A percentile compares a stretch with the other conserved stretches of the same genome.
Evolutionary conservation across 92 coral and sea anemone species (phyloP).

Genomic region (Epizoanthus rinbou): DNA sequence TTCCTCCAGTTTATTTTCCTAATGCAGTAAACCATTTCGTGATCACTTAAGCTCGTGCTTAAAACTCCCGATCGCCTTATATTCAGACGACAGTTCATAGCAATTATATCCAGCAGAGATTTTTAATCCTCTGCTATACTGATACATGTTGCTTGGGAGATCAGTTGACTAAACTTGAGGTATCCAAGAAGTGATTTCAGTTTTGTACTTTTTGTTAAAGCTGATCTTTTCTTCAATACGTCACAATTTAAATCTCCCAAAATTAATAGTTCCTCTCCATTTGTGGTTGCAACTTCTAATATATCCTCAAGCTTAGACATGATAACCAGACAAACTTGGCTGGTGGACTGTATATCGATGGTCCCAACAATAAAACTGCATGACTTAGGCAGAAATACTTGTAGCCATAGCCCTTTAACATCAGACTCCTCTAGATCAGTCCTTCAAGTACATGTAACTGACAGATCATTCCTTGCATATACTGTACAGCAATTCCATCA

Average conservation of each 20-base stretch:
- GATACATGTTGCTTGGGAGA: not conserved
- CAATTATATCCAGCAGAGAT: too few relatives aligned
- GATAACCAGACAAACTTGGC: slow-evolving; percentile 5
- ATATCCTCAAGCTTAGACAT: not conserved
- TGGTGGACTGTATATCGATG: slow-evolving; percentile 30
- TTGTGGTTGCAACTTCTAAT: not conserved
- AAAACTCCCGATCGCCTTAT: too few relatives aligned
- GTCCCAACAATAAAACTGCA: slow-evolving; percentile 10
- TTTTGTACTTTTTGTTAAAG: slow-evolving; percentile 4
- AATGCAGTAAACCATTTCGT: too few relatives aligned
- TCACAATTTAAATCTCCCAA: slow-evolving; percentile 31
- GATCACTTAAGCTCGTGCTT: too few relatives aligned
- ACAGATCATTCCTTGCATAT: not conserved
- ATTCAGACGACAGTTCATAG: too few relatives aligned
- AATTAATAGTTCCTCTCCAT: not conserved
- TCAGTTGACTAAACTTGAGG: slow-evolving; percentile 15
- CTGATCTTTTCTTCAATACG: not conserved
- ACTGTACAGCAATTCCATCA: slow-evolving; percentile 44
- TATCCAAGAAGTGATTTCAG: slow-evolving; percentile 4
- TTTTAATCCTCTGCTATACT: not conserved
- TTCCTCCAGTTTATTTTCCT: too few relatives aligned
- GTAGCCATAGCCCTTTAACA: slow-evolving; percentile 28
- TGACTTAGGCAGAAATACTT: slow-evolving; percentile 5
- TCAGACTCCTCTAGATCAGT: not conserved
- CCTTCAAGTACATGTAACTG: slow-evolving; percentile 26